Base-by-base conservation (phyloP, 2,113 vertebrate genomes). In the Cebidichthys violaceus region DNA sequence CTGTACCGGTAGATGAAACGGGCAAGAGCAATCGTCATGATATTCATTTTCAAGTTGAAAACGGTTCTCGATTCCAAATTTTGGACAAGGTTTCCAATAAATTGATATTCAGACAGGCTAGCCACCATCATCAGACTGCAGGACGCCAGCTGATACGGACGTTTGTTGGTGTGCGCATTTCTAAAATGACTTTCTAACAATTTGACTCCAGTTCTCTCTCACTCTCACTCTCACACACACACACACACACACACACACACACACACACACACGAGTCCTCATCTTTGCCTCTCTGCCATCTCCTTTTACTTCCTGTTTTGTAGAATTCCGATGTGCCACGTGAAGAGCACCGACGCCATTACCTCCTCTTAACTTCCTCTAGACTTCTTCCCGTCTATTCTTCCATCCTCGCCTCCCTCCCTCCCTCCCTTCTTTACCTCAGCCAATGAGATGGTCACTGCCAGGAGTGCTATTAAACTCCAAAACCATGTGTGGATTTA, bases 401-500 rank as follows among this genome's bases (percentile, higher is more conserved):
- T 54, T 54, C 24, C 29, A 35, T 33, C 6, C 9, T 59, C 14
- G n/a, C 24, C 22, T 66, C 52, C 11, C 61, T 61, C 39, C 3
- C 70, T 61, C 39, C 3, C 70, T 59, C 31, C 20, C 50, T 64
- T 43, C 50, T 64, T 55, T 67, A 45, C 1, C 17, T 68, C 59
- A 62, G 75, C 31, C 52, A 31, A 24, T 29, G 5, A 18, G 47
- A 54, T 6, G 39, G 5, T 43, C 22, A 9, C 41, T 79, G 70
- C 45, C 64, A 77, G n/a, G 24, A 62, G 20, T 37, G 18, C 31
- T 50, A 77, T 52, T 31, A 29, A 41, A 73, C 65, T 72, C 29
- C 22, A 68, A 84, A 78, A 69, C 6, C 27, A 55, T 81, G 74
- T 55, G 31, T 77, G 55, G 22, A 70, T 76, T 88, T 27, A 60